A percentile compares a stretch with the other conserved stretches of the same genome.
Evolutionary conservation across 2,797 vertebrate genomes (phyloP).

Genomic region (Gambelia wislizenii): DNA sequence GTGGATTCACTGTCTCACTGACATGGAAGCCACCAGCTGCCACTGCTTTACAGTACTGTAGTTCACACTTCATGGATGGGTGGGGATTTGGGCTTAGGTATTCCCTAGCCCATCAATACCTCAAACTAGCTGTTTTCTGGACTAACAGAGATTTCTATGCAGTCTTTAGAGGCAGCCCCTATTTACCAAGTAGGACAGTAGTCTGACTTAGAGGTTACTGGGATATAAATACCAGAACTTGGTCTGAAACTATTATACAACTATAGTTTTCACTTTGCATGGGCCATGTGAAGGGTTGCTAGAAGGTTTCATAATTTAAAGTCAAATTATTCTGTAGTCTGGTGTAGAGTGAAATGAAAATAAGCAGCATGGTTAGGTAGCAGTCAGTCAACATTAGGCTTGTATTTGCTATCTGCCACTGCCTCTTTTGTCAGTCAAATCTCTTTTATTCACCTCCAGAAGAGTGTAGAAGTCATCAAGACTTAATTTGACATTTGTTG

Average conservation of each 20-base stretch:
- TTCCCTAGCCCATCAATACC: neutral
- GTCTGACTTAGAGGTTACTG: neutral
- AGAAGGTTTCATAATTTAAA: neutral
- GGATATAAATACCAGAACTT: neutral
- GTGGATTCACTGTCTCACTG: too few species aligned
- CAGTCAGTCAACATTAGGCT: neutral
- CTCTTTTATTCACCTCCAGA: neutral
- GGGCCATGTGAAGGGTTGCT: neutral
- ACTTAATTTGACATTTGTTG: neutral
- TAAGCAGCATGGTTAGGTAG: neutral
- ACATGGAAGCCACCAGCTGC: too few species aligned
- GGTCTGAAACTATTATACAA: neutral
- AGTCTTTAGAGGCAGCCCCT: neutral
- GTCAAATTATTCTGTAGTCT: neutral
- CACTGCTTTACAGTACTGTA: too few species aligned
- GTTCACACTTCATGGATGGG: too few species aligned
- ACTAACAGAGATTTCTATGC: neutral
- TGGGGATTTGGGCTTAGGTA: too few species aligned
- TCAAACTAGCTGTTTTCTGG: neutral
- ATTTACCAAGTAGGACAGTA: neutral
- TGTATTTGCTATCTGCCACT: neutral
- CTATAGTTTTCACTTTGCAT: neutral
- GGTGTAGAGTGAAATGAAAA: neutral
- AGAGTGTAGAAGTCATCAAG: neutral
- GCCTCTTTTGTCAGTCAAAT: neutral